These are phyloP conservation scores for Drepanosiphum platanoidis DNA, from an alignment of 2,888 invertebrate genomes.

Conservation along the genomic window DNA sequence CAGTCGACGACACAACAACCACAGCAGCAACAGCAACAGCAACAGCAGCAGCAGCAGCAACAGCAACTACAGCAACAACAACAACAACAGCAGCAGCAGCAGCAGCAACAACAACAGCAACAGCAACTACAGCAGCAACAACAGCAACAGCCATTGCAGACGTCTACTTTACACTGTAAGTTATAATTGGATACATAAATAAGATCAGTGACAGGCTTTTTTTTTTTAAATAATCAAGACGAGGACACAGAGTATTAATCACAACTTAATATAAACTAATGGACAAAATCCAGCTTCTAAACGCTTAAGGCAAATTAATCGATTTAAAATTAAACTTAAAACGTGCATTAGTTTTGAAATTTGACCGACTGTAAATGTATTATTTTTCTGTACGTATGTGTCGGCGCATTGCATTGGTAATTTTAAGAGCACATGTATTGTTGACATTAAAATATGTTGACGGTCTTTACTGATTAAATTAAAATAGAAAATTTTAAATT, in stretches of 20 bases:
- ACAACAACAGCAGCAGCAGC: background rate
- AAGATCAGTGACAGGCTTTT: too few relatives aligned
- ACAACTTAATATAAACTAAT: background rate
- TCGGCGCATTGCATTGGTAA: background rate
- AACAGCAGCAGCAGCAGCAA: background rate
- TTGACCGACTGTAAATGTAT: too few relatives aligned
- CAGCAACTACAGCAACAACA: background rate
- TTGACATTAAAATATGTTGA: too few relatives aligned
- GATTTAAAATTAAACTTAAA: too few relatives aligned
- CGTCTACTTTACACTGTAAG: slow-evolving; percentile 32
- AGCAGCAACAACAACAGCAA: background rate
- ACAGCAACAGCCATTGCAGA: background rate
- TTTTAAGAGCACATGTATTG: background rate
- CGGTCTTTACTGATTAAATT: too few relatives aligned
- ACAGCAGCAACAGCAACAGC: background rate
- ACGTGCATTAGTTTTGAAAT: too few relatives aligned
- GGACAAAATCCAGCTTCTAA: background rate
- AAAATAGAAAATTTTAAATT: too few relatives aligned
- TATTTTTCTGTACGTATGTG: background rate
- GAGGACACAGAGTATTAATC: too few relatives aligned
- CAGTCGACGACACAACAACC: background rate
- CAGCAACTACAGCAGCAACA: slow-evolving; percentile 20
- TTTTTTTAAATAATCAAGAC: too few relatives aligned
- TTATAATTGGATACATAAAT: slow-evolving; percentile 30
- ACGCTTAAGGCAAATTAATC: too few relatives aligned